phyloP scores from a whole-genome alignment of 2,888 invertebrate species.

The Tryphoninae sp. region DNA sequence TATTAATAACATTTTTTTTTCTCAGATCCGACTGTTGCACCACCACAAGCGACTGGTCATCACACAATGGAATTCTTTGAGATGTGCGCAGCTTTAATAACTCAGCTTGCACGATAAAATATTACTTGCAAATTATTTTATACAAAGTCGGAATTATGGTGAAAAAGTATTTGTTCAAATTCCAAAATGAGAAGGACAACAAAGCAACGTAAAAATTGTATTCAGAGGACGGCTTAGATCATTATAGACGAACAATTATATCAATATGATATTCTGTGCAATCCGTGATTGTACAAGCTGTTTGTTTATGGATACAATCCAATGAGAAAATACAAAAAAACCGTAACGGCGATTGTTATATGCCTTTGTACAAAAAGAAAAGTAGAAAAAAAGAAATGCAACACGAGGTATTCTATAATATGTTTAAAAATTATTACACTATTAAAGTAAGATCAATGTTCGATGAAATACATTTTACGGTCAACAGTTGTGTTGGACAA shows the following conservation, averaged over 20 bases:
- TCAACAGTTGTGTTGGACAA: constrained; percentile 5
- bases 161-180: constrained; percentile 8
- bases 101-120: constrained; percentile 95
- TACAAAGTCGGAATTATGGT: constrained; percentile 31
- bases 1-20: constrained; percentile 19
- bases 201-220: constrained; percentile 42
- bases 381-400: constrained; percentile 28
- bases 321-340: not conserved
- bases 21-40: constrained; percentile 74
- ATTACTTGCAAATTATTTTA: constrained; percentile 24
- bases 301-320: constrained; percentile 13
- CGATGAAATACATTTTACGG: constrained; percentile 49
- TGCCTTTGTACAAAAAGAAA: constrained; percentile 59
- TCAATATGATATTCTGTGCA: constrained; percentile 30
- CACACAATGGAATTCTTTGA: constrained; percentile 99
- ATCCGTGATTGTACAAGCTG: constrained; percentile 20
- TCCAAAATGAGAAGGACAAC: not conserved
- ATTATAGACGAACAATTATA: constrained; percentile 38
- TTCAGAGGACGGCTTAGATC: constrained; percentile 21
- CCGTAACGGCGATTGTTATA: constrained; percentile 47
- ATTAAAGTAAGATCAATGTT: constrained; percentile 40
- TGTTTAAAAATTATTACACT: constrained; percentile 41
- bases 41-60: constrained; percentile 85
- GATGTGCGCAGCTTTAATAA: constrained; percentile 99
- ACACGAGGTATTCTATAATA: constrained; percentile 45